phyloP scores from a whole-genome alignment of 2,888 invertebrate genomes.

The Keiferia lycopersicella region DNA sequence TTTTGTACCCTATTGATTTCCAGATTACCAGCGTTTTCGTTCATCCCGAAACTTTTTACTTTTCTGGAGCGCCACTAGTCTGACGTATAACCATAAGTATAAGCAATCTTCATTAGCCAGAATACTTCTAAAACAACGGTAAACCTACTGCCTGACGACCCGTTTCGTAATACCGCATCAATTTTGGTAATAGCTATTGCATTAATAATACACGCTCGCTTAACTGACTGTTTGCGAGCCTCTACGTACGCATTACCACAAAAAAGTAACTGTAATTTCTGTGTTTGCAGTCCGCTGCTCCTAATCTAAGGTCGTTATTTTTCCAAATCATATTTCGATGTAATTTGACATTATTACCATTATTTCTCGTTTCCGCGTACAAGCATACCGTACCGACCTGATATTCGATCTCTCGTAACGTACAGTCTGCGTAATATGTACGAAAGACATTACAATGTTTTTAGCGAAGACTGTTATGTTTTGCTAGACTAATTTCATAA shows the following conservation, averaged over 20 bases:
- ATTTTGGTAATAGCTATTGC: constrained; percentile 56
- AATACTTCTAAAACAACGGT: constrained; percentile 37
- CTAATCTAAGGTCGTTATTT: constrained; percentile 56
- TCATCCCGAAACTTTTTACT: too few species aligned
- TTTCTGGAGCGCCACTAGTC: too few species aligned
- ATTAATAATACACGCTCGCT: constrained; percentile 52
- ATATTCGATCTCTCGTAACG: neutral
- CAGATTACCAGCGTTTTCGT: too few species aligned
- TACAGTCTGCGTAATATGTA: neutral
- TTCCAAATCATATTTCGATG: constrained; percentile 49
- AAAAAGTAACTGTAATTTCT: constrained; percentile 65
- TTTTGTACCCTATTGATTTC: too few species aligned
- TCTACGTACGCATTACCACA: constrained; percentile 54
- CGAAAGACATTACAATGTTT: constrained; percentile 10
- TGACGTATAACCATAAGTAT: too few species aligned
- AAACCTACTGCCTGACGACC: constrained; percentile 33
- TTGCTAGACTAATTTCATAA: constrained; percentile 58
- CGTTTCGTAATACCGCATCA: constrained; percentile 47
- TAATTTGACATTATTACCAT: constrained; percentile 56
- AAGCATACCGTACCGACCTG: neutral
- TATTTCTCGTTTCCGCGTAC: constrained; percentile 7
- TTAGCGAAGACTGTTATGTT: constrained; percentile 27
- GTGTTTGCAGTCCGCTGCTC: constrained; percentile 68
- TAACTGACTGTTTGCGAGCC: constrained; percentile 54
- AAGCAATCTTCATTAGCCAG: constrained; percentile 39